A percentile compares a stretch with the other conserved stretches of the same genome.
phyloP scores from a whole-genome alignment of 1,140 invertebrate species.

The Heliconius melpomene region DNA sequence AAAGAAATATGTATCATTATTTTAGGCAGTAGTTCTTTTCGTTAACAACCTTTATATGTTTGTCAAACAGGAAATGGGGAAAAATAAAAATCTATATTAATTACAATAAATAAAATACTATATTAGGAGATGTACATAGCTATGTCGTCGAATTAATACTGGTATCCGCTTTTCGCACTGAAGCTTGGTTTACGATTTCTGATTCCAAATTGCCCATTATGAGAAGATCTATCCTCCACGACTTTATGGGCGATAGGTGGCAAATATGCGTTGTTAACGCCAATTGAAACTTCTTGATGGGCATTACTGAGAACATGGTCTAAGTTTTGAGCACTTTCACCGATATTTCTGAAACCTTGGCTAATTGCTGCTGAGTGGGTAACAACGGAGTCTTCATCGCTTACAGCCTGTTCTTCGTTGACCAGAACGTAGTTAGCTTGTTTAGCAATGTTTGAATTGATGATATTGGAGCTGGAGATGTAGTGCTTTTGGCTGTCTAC shows the following conservation, averaged over 20 bases:
- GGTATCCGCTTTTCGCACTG: slow-evolving; percentile 18
- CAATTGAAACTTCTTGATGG: slow-evolving; percentile 13
- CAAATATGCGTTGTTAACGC: slow-evolving; percentile 15
- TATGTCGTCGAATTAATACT: slow-evolving; percentile 22
- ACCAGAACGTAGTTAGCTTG: slow-evolving; percentile 24
- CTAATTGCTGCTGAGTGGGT: background rate
- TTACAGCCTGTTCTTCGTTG: slow-evolving; percentile 30
- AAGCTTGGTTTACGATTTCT: slow-evolving; percentile 16
- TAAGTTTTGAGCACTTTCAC: slow-evolving; percentile 2
- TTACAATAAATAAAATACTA: slow-evolving; percentile 20
- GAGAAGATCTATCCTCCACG: slow-evolving; percentile 16
- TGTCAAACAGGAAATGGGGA: background rate
- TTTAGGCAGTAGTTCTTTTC: no score
- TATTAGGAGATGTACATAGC: slow-evolving; percentile 11
- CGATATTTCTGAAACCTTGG: slow-evolving; percentile 24
- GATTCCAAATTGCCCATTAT: background rate
- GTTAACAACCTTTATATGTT: background rate
- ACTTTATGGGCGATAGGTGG: slow-evolving; percentile 6
- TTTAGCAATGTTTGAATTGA: slow-evolving; percentile 20
- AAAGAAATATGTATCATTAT: no score
- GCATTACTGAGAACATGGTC: background rate
- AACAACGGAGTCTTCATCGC: slow-evolving; percentile 50
- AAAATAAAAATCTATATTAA: slow-evolving; percentile 9
- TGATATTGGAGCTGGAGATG: slow-evolving; percentile 23
- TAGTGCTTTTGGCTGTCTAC: slow-evolving; percentile 24